Conservation (phyloP, 2,797 vertebrate species). For the Poeciliopsis turneri region DNA sequence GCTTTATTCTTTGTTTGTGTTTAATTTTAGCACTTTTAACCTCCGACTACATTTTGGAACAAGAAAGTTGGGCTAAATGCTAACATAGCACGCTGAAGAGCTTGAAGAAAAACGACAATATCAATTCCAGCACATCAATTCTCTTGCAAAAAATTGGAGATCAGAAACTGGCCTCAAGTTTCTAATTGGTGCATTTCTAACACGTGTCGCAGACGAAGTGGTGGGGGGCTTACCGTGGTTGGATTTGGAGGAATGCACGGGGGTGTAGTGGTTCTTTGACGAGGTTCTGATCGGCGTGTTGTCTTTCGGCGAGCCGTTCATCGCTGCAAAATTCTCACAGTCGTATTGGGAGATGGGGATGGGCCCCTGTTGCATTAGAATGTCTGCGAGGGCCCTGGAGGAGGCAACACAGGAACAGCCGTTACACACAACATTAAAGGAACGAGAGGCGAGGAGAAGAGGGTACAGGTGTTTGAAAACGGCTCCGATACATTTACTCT, state of each 20-base stretch:
- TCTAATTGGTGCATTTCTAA: neutral
- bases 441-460: neutral
- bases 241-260: conserved; percentile 91
- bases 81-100: neutral
- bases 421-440: conserved; percentile 16
- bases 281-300: conserved; percentile 92
- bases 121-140: neutral
- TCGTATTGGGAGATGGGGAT: conserved; percentile 98
- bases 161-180: neutral
- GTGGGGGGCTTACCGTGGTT: conserved; percentile 85
- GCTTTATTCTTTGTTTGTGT: neutral
- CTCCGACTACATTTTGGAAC: neutral
- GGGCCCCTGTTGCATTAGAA: conserved; percentile 96
- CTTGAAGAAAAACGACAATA: neutral
- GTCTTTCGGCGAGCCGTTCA: conserved; percentile 96
- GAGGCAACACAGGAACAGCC: conserved; percentile 5
- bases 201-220: neutral
- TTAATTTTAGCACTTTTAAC: neutral
- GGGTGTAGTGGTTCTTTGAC: conserved; percentile 97
- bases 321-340: conserved; percentile 96
- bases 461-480: conserved; percentile 36
- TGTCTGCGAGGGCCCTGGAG: conserved; percentile 95
- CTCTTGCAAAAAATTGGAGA: neutral
- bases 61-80: neutral
- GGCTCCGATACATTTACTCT: conserved; percentile 19